A percentile compares a stretch with the other conserved stretches of the same genome.
Evolutionary conservation across 2,113 vertebrate species (phyloP).

Genomic region (Stigmatopora argus): DNA sequence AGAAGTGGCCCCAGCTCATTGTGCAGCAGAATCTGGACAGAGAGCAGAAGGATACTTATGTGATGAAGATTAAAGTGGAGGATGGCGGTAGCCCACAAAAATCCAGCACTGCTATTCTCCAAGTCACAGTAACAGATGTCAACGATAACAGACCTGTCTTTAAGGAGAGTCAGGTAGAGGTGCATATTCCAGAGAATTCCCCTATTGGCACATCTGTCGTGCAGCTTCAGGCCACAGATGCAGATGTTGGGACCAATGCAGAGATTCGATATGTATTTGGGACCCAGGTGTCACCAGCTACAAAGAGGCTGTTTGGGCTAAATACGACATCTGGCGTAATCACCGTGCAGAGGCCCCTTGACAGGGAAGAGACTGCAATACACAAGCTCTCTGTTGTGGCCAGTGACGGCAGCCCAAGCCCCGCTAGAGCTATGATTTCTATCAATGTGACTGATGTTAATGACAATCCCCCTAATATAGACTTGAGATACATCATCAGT

Average conservation of each 20-base stretch:
- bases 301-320: constrained; percentile 95
- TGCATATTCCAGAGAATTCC: constrained; percentile 93
- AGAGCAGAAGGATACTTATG: constrained; percentile 97
- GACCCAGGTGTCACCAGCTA: constrained; percentile 88
- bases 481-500: constrained; percentile 97
- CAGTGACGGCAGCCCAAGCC: constrained; percentile 94
- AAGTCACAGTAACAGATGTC: constrained; percentile 96
- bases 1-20: constrained; percentile 98
- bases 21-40: constrained; percentile 97
- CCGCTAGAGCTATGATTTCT: constrained; percentile 87
- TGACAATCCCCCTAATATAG: constrained; percentile 97
- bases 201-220: constrained; percentile 91
- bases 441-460: constrained; percentile 99
- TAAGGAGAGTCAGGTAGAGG: constrained; percentile 93
- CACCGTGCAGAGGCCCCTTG: constrained; percentile 90
- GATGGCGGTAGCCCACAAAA: constrained; percentile 95
- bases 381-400: constrained; percentile 96
- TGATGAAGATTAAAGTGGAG: constrained; percentile 99
- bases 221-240: constrained; percentile 93
- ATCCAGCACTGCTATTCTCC: constrained; percentile 98
- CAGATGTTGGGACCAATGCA: constrained; percentile 92
- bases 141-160: constrained; percentile 97
- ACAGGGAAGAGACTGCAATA: constrained; percentile 93
- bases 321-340: constrained; percentile 92
- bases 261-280: constrained; percentile 96